Base-by-base conservation (phyloP, 2,888 invertebrate genomes). In the Fabriciana adippe region DNA sequence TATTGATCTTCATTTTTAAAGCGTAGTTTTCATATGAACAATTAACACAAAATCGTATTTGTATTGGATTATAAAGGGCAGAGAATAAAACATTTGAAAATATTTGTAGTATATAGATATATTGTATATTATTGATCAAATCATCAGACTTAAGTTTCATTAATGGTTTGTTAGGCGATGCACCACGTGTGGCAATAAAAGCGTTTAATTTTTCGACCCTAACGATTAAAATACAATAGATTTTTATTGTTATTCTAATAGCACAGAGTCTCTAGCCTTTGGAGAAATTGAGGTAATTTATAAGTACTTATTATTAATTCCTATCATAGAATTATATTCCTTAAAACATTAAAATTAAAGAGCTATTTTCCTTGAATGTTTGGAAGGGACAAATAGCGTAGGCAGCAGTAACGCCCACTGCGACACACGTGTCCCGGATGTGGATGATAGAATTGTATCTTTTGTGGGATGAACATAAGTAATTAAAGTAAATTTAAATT, bases 401-500 rank as follows among this genome's bases (percentile, higher is more conserved):
- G 73, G 73, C 61, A 64, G 51, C 47, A 68, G 59, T 54, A 67
- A 70, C 75, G 72, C 80, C 76, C 77, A 81, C 78, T 74, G 72
- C 64, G 62, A 56, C 76, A 75, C 81, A 81, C 80, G 79, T 78
- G 79, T 74, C 82, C 85, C 70, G 84, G 84, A 85, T 83, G 80
- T 76, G 63, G 69, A 71, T 56, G 59, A 64, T 61, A 64, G 70
- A 71, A 70, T 71, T 72, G 68, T 72, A 69, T 59, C 57, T 73
- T 70, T 69, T 70, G 68, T 66, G 57, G 62, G 65, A 68, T 61
- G 63, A 62, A 60, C 57, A 65, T 51, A 94, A 94, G 47, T 94
- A 95, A 79, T 86, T 97, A 14, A 63, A 64, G 35, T 65, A 26
- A 21, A 56, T 54, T 61, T 65, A 21, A 59, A 55, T 55, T 54